Conservation (phyloP, 2,888 invertebrate genomes). For the Iphiclides podalirius region DNA sequence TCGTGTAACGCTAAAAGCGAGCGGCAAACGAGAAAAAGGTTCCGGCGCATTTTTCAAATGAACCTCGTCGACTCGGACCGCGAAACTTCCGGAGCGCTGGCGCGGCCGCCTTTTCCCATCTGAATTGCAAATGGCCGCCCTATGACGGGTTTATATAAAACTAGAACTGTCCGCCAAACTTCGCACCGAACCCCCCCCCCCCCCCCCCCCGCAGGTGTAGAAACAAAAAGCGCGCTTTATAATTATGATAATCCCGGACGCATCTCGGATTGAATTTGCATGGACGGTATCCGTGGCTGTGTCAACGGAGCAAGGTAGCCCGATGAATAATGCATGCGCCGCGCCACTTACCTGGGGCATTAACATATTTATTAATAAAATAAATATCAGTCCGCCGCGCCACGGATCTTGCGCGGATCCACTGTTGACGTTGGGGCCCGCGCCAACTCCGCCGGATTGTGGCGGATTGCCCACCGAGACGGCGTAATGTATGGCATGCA, state of each 20-base stretch:
- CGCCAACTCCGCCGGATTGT: conserved; percentile 56
- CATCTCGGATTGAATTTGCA: conserved; percentile 79
- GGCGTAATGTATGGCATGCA: conserved; percentile 75
- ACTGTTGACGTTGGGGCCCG: conserved; percentile 57
- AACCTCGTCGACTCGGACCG: conserved; percentile 46
- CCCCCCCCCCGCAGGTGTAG: conserved; percentile 71
- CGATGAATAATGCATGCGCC: conserved; percentile 73
- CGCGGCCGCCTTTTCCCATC: conserved; percentile 73
- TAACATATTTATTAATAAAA: conserved; percentile 81
- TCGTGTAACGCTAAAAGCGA: conserved; percentile 59
- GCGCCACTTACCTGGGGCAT: conserved; percentile 73
- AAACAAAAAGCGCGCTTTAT: conserved; percentile 77
- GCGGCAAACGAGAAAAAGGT: conserved; percentile 54
- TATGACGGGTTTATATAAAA: conserved; percentile 74
- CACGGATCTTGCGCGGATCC: conserved; percentile 41
- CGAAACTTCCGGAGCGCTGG: conserved; percentile 61
- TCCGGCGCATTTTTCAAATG: conserved; percentile 69
- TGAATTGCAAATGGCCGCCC: conserved; percentile 77
- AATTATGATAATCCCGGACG: conserved; percentile 77
- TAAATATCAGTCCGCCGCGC: conserved; percentile 65
- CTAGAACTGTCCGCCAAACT: conserved; percentile 79
- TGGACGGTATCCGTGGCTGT: conserved; percentile 73
- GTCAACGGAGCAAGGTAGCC: conserved; percentile 72
- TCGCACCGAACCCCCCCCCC: conserved; percentile 75
- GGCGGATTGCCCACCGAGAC: conserved; percentile 65